A percentile compares a stretch with the other conserved stretches of the same genome.
Conservation (phyloP, 2,797 vertebrate genomes). For the Rhynchonycteris naso region DNA sequence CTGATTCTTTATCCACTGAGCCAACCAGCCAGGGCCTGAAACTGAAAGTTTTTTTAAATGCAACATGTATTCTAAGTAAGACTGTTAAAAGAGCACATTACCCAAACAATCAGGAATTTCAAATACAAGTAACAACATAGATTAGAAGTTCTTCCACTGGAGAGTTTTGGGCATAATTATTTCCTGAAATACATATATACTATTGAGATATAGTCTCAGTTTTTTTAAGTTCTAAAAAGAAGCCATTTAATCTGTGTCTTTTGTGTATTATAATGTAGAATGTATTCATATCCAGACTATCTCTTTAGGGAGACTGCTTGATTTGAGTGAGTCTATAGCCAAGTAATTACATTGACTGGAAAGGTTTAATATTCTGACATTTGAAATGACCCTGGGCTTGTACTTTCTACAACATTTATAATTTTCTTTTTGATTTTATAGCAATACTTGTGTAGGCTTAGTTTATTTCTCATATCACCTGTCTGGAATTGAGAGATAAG, state of each 20-base stretch:
- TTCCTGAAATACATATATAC: background rate
- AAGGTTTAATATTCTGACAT: background rate
- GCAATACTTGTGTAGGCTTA: background rate
- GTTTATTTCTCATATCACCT: slow-evolving; percentile 24
- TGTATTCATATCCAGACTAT: background rate
- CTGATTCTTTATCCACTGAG: too few species aligned
- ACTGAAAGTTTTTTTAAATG: background rate
- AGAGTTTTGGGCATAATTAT: background rate
- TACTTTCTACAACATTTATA: background rate
- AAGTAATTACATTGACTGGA: background rate
- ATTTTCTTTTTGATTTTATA: slow-evolving; percentile 53
- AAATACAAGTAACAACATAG: background rate
- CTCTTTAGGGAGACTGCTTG: background rate
- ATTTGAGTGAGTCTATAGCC: background rate
- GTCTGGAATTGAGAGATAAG: slow-evolving; percentile 52
- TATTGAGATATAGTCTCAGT: background rate
- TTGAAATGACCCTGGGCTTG: background rate
- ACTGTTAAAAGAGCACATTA: background rate
- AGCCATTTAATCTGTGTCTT: background rate
- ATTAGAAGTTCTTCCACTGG: background rate
- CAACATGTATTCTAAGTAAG: background rate
- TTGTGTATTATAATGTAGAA: background rate
- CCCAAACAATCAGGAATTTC: background rate
- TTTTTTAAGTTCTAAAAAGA: slow-evolving; percentile 32
- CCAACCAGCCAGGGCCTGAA: background rate